These are phyloP conservation scores for Crepidodera aurea DNA, from an alignment of 2,888 invertebrate genomes.

Conservation along the genomic window DNA sequence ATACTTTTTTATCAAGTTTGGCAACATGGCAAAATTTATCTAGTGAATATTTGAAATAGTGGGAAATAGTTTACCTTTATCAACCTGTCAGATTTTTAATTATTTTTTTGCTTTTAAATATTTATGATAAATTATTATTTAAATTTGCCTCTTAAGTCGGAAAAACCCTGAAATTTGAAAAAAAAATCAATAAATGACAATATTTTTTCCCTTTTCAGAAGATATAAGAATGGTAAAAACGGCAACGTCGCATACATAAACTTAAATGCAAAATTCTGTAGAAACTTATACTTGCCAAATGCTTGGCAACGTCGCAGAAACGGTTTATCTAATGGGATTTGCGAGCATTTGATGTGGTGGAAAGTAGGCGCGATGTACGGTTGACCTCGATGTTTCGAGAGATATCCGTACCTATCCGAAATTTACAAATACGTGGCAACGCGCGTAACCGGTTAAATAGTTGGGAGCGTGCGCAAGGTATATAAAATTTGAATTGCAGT, in stretches of 20 bases:
- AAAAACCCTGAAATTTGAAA: too few species aligned
- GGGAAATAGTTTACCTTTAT: too few species aligned
- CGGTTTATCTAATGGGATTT: not conserved
- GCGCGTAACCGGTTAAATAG: not conserved
- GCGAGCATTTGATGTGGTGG: not conserved
- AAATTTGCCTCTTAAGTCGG: too few species aligned
- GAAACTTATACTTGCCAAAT: not conserved
- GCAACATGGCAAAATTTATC: too few species aligned
- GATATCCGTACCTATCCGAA: not conserved
- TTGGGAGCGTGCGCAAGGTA: not conserved
- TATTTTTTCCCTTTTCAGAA: too few species aligned
- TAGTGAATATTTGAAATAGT: too few species aligned
- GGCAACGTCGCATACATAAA: conserved; percentile 4
- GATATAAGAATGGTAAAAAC: too few species aligned
- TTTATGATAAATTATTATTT: too few species aligned
- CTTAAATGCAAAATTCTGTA: not conserved
- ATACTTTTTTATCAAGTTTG: too few species aligned
- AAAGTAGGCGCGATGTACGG: conserved; percentile 3
- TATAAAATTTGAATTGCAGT: not conserved
- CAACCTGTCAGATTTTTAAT: too few species aligned
- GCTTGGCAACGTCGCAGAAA: conserved; percentile 12
- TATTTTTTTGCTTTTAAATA: too few species aligned
- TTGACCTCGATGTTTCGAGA: not conserved
- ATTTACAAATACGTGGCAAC: not conserved
- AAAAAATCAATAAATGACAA: too few species aligned